Conservation (phyloP, 2,797 vertebrate species). For the Mionectes olivaceus region DNA sequence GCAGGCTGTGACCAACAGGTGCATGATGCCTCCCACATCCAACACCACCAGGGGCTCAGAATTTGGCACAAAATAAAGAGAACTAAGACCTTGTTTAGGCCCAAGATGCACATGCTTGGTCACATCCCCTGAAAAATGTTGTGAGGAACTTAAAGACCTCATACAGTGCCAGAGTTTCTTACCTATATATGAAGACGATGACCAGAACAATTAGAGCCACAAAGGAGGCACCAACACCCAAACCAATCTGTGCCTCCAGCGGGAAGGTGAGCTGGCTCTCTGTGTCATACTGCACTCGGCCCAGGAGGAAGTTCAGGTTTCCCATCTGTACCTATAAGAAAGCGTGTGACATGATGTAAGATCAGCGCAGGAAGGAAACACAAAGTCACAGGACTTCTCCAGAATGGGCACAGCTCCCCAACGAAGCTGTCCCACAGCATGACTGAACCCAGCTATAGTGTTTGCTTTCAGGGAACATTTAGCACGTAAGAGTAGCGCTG, state of each 20-base stretch:
- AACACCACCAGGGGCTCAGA: neutral
- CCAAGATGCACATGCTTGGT: fast-evolving
- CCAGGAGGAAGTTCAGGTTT: conserved; percentile 91
- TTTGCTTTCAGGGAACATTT: neutral
- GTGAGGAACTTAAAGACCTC: neutral
- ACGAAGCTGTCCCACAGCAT: neutral
- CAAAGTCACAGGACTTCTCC: neutral
- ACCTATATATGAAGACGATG: conserved; percentile 98
- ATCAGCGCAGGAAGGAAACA: neutral
- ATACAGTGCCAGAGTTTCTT: neutral
- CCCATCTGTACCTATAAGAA: conserved; percentile 92
- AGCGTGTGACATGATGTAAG: neutral
- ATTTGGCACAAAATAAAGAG: neutral
- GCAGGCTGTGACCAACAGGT: neutral
- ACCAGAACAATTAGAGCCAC: conserved; percentile 94
- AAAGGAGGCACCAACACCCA: conserved; percentile 92
- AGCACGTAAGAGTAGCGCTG: neutral
- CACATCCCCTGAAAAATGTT: neutral
- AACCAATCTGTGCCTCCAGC: conserved; percentile 92
- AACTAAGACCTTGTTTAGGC: neutral
- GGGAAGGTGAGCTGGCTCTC: conserved; percentile 91
- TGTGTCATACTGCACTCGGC: conserved; percentile 92
- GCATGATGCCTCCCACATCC: neutral
- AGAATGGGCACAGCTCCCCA: neutral
- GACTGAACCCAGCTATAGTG: neutral